Evolutionary conservation across 1,140 invertebrate species (phyloP).

Genomic region (Antheraea mylitta): DNA sequence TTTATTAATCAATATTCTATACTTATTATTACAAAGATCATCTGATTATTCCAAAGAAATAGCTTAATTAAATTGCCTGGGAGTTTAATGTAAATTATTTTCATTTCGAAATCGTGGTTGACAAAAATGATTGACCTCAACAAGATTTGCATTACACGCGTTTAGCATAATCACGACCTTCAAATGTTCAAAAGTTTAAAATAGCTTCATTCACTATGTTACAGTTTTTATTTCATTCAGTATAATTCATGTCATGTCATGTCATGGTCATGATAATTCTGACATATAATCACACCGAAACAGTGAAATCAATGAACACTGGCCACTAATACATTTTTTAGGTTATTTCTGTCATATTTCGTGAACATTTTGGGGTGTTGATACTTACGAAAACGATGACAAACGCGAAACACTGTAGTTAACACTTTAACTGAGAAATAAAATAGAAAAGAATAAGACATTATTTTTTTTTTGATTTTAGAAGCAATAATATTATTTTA

Average conservation of each 20-base stretch:
- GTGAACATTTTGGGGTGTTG: slow-evolving; percentile 10
- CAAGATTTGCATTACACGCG: neutral
- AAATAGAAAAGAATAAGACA: neutral
- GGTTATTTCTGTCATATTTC: slow-evolving; percentile 20
- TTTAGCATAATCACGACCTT: neutral
- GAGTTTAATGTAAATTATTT: too few species aligned
- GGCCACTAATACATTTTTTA: slow-evolving; percentile 17
- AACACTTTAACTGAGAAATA: neutral
- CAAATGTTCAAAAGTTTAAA: neutral
- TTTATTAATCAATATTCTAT: too few species aligned
- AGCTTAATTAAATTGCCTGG: too few species aligned
- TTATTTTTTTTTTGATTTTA: neutral
- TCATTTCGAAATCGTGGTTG: neutral
- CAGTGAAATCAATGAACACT: slow-evolving; percentile 9
- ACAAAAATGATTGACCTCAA: neutral
- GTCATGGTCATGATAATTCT: neutral
- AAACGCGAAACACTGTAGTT: neutral
- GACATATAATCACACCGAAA: neutral
- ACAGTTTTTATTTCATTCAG: neutral
- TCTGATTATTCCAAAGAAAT: too few species aligned
- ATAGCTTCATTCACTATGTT: neutral
- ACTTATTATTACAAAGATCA: too few species aligned
- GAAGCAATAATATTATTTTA: slow-evolving; percentile 10
- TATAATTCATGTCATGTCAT: neutral
- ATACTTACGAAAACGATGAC: slow-evolving; percentile 26